These are phyloP conservation scores for Sepiola atlantica DNA, from an alignment of 2,888 invertebrate species.

Conservation along the genomic window DNA sequence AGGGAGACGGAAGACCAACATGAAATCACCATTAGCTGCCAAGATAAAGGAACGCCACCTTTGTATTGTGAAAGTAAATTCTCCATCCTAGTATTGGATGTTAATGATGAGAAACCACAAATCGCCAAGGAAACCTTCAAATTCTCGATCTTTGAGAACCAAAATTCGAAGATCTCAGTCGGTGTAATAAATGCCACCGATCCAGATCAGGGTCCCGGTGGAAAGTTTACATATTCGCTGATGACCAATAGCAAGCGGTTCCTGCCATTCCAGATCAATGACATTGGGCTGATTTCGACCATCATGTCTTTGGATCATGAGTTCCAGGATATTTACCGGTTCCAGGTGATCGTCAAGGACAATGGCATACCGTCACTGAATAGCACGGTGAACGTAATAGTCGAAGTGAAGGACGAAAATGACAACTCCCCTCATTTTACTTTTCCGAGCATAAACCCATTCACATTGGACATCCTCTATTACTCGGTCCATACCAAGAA, in stretches of 20 bases:
- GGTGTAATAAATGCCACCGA: slow-evolving; percentile 39
- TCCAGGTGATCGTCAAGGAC: slow-evolving; percentile 36
- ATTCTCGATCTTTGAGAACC: slow-evolving; percentile 32
- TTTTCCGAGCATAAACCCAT: slow-evolving; percentile 34
- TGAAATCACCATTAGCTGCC: not conserved
- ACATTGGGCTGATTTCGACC: slow-evolving; percentile 3
- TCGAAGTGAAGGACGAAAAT: slow-evolving; percentile 39
- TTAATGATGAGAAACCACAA: slow-evolving; percentile 34
- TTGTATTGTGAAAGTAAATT: slow-evolving; percentile 21
- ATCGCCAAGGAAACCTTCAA: slow-evolving; percentile 24
- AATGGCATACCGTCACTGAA: slow-evolving; percentile 41
- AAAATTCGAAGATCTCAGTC: slow-evolving; percentile 3
- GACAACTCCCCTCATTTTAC: slow-evolving; percentile 37
- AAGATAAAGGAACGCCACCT: slow-evolving; percentile 34
- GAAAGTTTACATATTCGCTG: slow-evolving; percentile 4
- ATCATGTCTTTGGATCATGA: slow-evolving; percentile 36
- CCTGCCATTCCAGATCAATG: not conserved
- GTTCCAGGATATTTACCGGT: slow-evolving; percentile 34
- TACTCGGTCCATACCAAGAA: not conserved
- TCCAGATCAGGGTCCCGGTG: not conserved
- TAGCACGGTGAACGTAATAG: slow-evolving; percentile 32
- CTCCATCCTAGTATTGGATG: slow-evolving; percentile 36
- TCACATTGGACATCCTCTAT: slow-evolving; percentile 1
- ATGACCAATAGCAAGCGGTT: not conserved
- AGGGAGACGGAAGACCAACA: not conserved